Evolutionary conservation across 1,140 invertebrate genomes (phyloP).

Genomic region (Drosophila teissieri): DNA sequence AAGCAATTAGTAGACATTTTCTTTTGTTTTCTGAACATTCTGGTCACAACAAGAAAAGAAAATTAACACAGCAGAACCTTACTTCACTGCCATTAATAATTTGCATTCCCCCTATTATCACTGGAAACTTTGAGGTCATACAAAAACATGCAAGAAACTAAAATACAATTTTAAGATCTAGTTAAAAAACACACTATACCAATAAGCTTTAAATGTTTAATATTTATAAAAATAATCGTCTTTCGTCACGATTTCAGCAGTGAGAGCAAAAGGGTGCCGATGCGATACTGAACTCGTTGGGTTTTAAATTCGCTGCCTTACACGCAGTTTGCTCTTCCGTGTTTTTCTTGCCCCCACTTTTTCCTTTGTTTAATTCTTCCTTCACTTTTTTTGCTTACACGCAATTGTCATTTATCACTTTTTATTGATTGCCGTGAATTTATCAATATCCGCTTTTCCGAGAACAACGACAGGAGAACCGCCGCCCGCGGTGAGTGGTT

Average conservation of each 20-base stretch:
- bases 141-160: too few relatives aligned
- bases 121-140: too few relatives aligned
- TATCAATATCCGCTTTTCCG: conserved; percentile 78
- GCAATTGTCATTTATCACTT: conserved; percentile 81
- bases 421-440: conserved; percentile 82
- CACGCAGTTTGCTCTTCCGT: conserved; percentile 53
- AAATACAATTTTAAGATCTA: too few relatives aligned
- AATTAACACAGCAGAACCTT: conserved; percentile 28
- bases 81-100: too few relatives aligned
- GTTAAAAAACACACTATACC: too few relatives aligned
- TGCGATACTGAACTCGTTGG: conserved; percentile 53
- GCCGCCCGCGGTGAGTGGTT: conserved; percentile 53
- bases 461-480: conserved; percentile 57
- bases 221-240: background rate
- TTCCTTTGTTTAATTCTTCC: conserved; percentile 25
- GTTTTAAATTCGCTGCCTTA: conserved; percentile 69
- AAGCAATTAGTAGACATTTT: conserved; percentile 61
- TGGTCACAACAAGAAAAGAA: conserved; percentile 36
- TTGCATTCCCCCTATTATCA: too few relatives aligned
- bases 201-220: too few relatives aligned
- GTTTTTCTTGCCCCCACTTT: conserved; percentile 28
- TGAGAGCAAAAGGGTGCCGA: background rate
- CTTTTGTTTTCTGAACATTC: conserved; percentile 7
- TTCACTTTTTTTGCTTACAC: conserved; percentile 56
- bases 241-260: background rate